Evolutionary conservation across 2,797 vertebrate genomes (phyloP).

Genomic region (Phylloscopus collybita): DNA sequence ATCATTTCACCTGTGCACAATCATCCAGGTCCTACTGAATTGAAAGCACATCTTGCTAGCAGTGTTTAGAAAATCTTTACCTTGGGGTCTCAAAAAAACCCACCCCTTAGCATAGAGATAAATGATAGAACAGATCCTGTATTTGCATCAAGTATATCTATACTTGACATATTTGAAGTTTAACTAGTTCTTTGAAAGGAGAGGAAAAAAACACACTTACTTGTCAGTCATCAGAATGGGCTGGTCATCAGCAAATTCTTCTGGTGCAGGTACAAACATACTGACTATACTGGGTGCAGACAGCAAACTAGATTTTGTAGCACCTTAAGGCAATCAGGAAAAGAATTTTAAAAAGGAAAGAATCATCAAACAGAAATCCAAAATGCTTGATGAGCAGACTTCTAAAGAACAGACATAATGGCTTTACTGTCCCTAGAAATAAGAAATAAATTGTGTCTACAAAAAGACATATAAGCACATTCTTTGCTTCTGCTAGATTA

Average conservation of each 20-base stretch:
- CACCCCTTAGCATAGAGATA: neutral
- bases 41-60: neutral
- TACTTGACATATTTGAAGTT: neutral
- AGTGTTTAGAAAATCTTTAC: neutral
- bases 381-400: neutral
- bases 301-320: slow-evolving; percentile 94
- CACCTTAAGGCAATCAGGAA: slow-evolving; percentile 76
- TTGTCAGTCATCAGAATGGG: slow-evolving; percentile 95
- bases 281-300: slow-evolving; percentile 97
- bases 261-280: slow-evolving; percentile 97
- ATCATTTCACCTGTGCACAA: neutral
- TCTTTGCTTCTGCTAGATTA: neutral
- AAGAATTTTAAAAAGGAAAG: neutral
- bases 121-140: neutral
- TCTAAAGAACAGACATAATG: neutral
- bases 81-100: neutral
- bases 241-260: slow-evolving; percentile 98
- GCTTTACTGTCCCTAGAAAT: neutral
- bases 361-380: neutral
- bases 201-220: slow-evolving; percentile 70
- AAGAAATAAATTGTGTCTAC: neutral
- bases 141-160: neutral
- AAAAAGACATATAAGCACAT: neutral
- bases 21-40: neutral
- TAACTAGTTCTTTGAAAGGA: neutral